phyloP scores from a whole-genome alignment of 2,113 vertebrate species.

The Semnornis frantzii region DNA sequence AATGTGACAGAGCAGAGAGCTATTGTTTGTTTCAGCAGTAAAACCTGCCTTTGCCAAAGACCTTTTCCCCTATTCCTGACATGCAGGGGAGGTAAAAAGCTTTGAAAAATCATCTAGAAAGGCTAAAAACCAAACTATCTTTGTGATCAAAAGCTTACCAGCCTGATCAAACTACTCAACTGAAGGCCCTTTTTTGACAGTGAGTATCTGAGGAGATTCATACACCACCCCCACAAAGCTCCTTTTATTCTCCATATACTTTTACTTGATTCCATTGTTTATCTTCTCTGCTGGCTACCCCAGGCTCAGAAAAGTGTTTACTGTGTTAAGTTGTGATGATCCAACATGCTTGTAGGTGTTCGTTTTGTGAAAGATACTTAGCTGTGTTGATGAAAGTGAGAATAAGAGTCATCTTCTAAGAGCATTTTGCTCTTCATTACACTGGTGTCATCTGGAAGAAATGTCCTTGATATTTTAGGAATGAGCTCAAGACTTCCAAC shows the following conservation, averaged over 20 bases:
- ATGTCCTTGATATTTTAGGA: background rate
- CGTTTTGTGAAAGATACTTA: background rate
- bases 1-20: slow-evolving; percentile 37
- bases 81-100: slow-evolving; percentile 3
- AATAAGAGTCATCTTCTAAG: background rate
- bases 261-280: background rate
- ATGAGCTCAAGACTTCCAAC: background rate
- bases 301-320: slow-evolving; percentile 10
- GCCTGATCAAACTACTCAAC: background rate
- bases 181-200: background rate
- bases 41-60: slow-evolving; percentile 26
- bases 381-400: background rate
- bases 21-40: slow-evolving; percentile 25
- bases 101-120: slow-evolving; percentile 51
- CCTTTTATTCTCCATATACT: background rate
- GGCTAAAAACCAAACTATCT: background rate
- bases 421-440: background rate
- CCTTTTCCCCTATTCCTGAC: slow-evolving; percentile 15
- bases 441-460: background rate
- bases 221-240: background rate
- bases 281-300: background rate
- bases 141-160: background rate
- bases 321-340: background rate
- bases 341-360: background rate
- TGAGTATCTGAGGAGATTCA: background rate